Percentiles rank a stretch among this genome's conserved stretches.
These are phyloP conservation scores for Microcaecilia unicolor DNA, from an alignment of 2,797 vertebrate genomes.

Conservation along the genomic window DNA sequence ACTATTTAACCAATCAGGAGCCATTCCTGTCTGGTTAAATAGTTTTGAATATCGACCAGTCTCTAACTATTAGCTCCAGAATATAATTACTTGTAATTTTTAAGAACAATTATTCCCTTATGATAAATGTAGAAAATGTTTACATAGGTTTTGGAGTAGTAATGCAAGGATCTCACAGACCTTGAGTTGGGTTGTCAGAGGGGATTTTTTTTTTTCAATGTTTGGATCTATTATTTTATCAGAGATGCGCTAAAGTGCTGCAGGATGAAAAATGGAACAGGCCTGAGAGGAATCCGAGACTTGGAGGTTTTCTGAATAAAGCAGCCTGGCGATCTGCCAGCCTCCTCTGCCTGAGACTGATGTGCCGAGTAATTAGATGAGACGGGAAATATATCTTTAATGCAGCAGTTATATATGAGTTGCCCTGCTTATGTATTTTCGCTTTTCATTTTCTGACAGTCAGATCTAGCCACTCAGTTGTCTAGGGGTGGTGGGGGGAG, in stretches of 20 bases:
- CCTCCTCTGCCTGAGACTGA: constrained; percentile 24
- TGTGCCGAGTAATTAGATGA: constrained; percentile 38
- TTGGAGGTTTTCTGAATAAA: constrained; percentile 18
- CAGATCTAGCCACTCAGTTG: neutral
- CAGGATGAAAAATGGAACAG: constrained; percentile 5
- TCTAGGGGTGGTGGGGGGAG: too few relatives aligned
- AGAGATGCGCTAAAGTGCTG: constrained; percentile 3
- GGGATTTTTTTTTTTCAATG: constrained; percentile 13
- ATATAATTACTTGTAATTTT: too few relatives aligned
- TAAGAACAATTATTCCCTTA: too few relatives aligned
- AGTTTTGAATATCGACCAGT: too few relatives aligned
- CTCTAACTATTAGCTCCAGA: too few relatives aligned
- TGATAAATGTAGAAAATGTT: too few relatives aligned
- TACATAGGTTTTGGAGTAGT: too few relatives aligned
- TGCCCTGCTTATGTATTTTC: constrained; percentile 4
- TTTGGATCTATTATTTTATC: constrained; percentile 11
- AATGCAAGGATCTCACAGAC: too few relatives aligned
- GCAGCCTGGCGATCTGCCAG: constrained; percentile 12
- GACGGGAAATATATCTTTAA: constrained; percentile 27
- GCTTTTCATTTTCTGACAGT: constrained; percentile 4
- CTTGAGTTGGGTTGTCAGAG: too few relatives aligned
- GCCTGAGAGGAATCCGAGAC: constrained; percentile 9
- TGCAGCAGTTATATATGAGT: constrained; percentile 8
- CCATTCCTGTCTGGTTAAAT: too few relatives aligned
- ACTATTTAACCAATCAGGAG: too few relatives aligned